phyloP scores from a whole-genome alignment of 2,888 invertebrate genomes.

The Aromia moschata region DNA sequence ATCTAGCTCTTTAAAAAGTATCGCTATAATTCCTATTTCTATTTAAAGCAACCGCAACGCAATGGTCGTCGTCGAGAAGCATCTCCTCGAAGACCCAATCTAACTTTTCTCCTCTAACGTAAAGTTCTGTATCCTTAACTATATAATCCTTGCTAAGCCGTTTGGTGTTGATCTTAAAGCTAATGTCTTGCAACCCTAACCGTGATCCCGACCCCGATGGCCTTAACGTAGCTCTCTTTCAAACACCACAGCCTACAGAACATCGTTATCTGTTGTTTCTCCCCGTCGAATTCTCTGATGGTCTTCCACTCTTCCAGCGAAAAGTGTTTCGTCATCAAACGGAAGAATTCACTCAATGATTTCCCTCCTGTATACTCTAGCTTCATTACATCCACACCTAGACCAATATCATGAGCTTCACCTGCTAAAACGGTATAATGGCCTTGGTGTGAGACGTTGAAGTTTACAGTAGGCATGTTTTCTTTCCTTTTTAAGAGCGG shows the following conservation, averaged over 20 bases:
- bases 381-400: slow-evolving; percentile 93
- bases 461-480: slow-evolving; percentile 59
- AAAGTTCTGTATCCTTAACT: slow-evolving; percentile 74
- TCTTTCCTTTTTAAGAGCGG: slow-evolving; percentile 66
- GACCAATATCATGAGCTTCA: slow-evolving; percentile 61
- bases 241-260: slow-evolving; percentile 93
- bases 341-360: slow-evolving; percentile 81
- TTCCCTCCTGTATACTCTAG: slow-evolving; percentile 78
- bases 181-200: slow-evolving; percentile 78
- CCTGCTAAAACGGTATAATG: slow-evolving; percentile 85
- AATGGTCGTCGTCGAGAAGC: slow-evolving; percentile 77
- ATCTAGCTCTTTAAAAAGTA: slow-evolving; percentile 66
- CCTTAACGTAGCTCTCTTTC: slow-evolving; percentile 95
- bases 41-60: slow-evolving; percentile 78
- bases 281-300: slow-evolving; percentile 69
- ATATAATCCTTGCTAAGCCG: slow-evolving; percentile 62
- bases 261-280: slow-evolving; percentile 74
- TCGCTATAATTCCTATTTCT: slow-evolving; percentile 37
- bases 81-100: slow-evolving; percentile 89
- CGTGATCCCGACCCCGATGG: slow-evolving; percentile 85
- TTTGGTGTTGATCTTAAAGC: slow-evolving; percentile 74
- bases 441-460: slow-evolving; percentile 95
- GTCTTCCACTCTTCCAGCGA: slow-evolving; percentile 81
- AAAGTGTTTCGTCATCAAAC: slow-evolving; percentile 87
- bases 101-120: slow-evolving; percentile 67